Percentiles rank a stretch among this genome's conserved stretches.
phyloP scores from a whole-genome alignment of 2,113 vertebrate genomes.

The Passer montanus region DNA sequence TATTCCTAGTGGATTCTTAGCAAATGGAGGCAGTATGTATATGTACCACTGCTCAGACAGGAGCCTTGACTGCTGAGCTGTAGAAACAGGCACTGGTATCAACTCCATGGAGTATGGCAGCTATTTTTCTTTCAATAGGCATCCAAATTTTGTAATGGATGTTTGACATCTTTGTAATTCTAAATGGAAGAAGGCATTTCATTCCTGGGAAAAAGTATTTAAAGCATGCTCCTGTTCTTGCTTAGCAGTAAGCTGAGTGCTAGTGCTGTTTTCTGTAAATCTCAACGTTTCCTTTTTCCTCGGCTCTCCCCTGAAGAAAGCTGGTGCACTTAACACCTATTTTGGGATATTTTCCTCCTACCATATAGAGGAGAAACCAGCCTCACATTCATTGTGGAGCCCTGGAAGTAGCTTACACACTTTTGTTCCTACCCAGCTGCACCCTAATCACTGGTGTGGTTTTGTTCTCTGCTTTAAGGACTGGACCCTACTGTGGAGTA shows the following conservation, averaged over 20 bases:
- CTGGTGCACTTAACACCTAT: rapidly evolving
- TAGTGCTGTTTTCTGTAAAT: background rate
- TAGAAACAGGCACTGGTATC: background rate
- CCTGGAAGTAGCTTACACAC: background rate
- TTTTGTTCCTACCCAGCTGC: background rate
- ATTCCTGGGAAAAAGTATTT: background rate
- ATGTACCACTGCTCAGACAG: background rate
- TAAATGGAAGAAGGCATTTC: background rate
- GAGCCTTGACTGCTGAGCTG: background rate
- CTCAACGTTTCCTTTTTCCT: background rate
- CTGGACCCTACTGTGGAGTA: background rate
- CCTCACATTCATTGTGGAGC: background rate
- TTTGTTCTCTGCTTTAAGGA: background rate
- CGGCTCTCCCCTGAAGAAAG: background rate
- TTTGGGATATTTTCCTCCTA: background rate
- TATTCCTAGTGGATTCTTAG: background rate
- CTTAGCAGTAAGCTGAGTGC: background rate
- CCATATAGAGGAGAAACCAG: background rate
- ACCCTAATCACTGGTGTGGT: background rate
- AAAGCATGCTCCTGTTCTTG: background rate
- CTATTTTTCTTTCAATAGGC: background rate
- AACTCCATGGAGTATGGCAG: background rate
- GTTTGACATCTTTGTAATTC: background rate
- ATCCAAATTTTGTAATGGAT: background rate
- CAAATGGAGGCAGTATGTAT: background rate